These are phyloP conservation scores for Lampris megalopsis DNA, from an alignment of 2,113 vertebrate species.

Conservation along the genomic window DNA sequence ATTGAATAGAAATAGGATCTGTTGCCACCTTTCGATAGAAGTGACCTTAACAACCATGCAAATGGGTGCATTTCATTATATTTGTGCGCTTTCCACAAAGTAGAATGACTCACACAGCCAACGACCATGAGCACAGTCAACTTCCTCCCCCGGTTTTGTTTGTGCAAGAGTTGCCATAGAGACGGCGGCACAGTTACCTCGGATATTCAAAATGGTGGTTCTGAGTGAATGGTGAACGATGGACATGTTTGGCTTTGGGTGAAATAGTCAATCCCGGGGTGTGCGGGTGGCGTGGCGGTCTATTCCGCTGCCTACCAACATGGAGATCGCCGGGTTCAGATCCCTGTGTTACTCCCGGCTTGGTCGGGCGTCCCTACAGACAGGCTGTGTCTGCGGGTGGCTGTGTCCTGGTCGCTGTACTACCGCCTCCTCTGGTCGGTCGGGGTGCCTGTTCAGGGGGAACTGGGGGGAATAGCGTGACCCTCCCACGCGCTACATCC, in stretches of 20 bases:
- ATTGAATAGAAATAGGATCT: too few relatives aligned
- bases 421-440: too few relatives aligned
- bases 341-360: too few relatives aligned
- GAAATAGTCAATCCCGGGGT: background rate
- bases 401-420: too few relatives aligned
- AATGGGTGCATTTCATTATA: background rate
- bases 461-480: too few relatives aligned
- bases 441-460: too few relatives aligned
- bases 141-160: conserved; percentile 46
- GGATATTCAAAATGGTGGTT: conserved; percentile 20
- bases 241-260: background rate
- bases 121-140: conserved; percentile 26
- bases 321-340: too few relatives aligned
- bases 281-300: too few relatives aligned
- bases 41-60: background rate
- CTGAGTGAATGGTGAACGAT: conserved; percentile 26
- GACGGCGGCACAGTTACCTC: conserved; percentile 41
- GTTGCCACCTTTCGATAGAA: background rate
- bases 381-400: too few relatives aligned
- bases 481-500: too few relatives aligned
- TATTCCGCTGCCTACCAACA: too few relatives aligned
- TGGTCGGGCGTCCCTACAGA: too few relatives aligned
- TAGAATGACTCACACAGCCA: conserved; percentile 30
- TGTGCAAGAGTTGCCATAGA: conserved; percentile 54
- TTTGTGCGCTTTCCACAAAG: conserved; percentile 17